These are phyloP conservation scores for Corynorhinus townsendii DNA, from an alignment of 2,113 vertebrate species.

Conservation along the genomic window DNA sequence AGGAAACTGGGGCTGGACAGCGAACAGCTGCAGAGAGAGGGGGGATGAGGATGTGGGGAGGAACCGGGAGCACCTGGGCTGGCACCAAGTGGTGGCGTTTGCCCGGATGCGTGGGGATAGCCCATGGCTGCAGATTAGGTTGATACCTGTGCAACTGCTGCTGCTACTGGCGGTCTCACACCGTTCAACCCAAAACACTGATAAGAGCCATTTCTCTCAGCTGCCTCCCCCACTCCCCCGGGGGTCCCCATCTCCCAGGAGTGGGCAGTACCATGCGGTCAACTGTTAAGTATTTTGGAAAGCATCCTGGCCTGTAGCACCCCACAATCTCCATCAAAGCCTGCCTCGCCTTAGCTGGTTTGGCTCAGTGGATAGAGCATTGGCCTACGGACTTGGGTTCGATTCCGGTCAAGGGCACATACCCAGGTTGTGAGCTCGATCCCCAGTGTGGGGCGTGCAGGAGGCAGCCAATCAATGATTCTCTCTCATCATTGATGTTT, in stretches of 20 bases:
- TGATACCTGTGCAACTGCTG: background rate
- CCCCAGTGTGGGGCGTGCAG: too few relatives aligned
- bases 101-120: rapidly evolving
- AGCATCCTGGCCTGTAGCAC: background rate
- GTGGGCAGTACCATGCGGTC: background rate
- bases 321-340: background rate
- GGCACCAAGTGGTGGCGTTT: rapidly evolving
- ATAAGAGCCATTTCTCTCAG: background rate
- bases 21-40: constrained; percentile 75
- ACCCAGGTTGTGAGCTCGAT: too few relatives aligned
- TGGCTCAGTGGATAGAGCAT: too few relatives aligned
- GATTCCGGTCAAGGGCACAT: too few relatives aligned
- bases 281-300: background rate
- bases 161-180: background rate
- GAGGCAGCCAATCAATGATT: too few relatives aligned
- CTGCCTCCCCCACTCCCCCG: too few relatives aligned
- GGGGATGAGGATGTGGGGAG: background rate
- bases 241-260: background rate
- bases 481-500: too few relatives aligned
- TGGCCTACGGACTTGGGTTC: too few relatives aligned
- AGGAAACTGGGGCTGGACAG: constrained; percentile 83
- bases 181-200: background rate
- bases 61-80: background rate
- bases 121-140: background rate
- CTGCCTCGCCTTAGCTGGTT: background rate